phyloP scores from a whole-genome alignment of 2,113 vertebrate genomes.

The Centropus bengalensis region DNA sequence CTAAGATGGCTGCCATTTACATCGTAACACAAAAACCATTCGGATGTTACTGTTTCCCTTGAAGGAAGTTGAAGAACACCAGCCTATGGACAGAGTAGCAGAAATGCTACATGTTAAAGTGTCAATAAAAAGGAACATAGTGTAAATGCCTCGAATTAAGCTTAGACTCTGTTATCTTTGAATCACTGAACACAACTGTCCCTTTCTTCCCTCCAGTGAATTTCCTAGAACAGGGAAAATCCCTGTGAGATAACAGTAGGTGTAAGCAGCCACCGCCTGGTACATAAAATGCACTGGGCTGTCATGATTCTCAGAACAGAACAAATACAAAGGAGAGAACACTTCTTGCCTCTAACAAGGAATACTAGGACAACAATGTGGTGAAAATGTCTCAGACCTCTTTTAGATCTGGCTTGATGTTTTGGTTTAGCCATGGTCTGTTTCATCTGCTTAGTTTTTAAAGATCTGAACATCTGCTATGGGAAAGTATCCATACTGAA shows the following conservation, averaged over 20 bases:
- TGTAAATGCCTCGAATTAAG: background rate
- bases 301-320: slow-evolving; percentile 15
- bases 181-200: background rate
- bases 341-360: background rate
- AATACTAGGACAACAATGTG: slow-evolving; percentile 13
- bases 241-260: slow-evolving; percentile 25
- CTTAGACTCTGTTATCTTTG: slow-evolving; percentile 14
- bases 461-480: background rate
- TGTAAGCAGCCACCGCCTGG: slow-evolving; percentile 29
- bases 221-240: slow-evolving; percentile 22
- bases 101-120: background rate
- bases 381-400: background rate
- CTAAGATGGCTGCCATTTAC: background rate
- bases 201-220: slow-evolving; percentile 17
- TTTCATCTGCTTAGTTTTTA: slow-evolving; percentile 27
- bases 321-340: slow-evolving; percentile 5
- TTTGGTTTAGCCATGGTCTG: slow-evolving; percentile 33
- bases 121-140: background rate
- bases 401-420: background rate
- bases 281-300: slow-evolving; percentile 4
- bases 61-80: background rate
- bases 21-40: background rate
- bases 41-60: background rate
- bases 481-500: background rate
- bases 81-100: background rate